Evolutionary conservation across 2,888 invertebrate species (phyloP).

Genomic region (Himalopsyche tibetana): DNA sequence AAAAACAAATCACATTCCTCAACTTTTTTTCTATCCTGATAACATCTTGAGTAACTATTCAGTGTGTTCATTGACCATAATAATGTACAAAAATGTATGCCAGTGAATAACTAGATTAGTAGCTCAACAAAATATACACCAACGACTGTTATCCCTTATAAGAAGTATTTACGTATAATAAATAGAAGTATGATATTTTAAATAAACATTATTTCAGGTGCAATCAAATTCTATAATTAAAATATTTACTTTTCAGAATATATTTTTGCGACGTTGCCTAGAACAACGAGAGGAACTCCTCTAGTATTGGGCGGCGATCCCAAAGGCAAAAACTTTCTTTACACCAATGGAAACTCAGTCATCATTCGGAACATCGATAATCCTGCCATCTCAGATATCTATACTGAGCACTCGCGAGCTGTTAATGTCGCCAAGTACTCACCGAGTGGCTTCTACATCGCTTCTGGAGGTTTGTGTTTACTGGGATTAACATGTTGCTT

Average conservation of each 20-base stretch:
- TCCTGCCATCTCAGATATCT: constrained; percentile 94
- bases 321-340: constrained; percentile 97
- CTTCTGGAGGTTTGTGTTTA: constrained; percentile 90
- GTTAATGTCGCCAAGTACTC: constrained; percentile 99
- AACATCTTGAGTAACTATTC: background rate
- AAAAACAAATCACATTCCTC: too few species aligned
- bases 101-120: constrained; percentile 37
- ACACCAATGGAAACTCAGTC: constrained; percentile 98
- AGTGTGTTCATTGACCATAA: constrained; percentile 26
- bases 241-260: constrained; percentile 79
- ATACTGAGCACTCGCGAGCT: constrained; percentile 97
- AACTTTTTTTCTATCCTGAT: background rate
- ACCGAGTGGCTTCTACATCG: constrained; percentile 98
- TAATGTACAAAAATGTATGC: constrained; percentile 19
- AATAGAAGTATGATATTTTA: background rate
- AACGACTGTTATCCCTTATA: constrained; percentile 22
- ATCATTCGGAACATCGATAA: constrained; percentile 98
- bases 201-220: background rate
- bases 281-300: constrained; percentile 95
- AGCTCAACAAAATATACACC: background rate
- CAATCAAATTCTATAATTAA: background rate
- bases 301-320: constrained; percentile 97
- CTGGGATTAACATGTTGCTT: background rate
- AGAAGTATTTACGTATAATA: background rate
- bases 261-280: constrained; percentile 94